Base-by-base conservation (phyloP, 2,113 vertebrate genomes). In the Eolophus roseicapilla region DNA sequence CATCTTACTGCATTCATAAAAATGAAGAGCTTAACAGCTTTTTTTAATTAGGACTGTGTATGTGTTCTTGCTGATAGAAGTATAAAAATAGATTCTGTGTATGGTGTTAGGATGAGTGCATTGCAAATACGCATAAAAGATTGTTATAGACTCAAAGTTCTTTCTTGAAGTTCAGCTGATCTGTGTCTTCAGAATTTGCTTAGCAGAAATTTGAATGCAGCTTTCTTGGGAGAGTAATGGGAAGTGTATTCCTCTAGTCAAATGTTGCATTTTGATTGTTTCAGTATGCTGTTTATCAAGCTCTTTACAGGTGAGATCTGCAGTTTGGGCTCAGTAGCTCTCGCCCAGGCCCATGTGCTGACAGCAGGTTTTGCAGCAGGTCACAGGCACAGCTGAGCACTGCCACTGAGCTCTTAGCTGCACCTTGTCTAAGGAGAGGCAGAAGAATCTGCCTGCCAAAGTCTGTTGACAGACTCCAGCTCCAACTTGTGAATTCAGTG, bases 261-360 rank as follows among this genome's bases (percentile, higher is more conserved):
- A 27, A 41, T 23, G 21, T 13, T 93, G 64, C 35, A 35, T 63
- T 94, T 67, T 59, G 31, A 23, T 67, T 43, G 39, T 9, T 88
- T 53, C 7, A 39, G 10, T 65, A 8, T 2, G 3, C 20, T 43
- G 29, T 39, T 63, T 47, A 25, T 21, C 18, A 19, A 1, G 13
- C 2, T 55, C 17, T 57, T 28, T 19, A 3, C 16, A 20, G 39
- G 27, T 15, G 28, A 90, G 23, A 46, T 46, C 20, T 80, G n/a
- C 43, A 50, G 29, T 70, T 77, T 19, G 4, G 63, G 49, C 53
- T 67, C 2, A 4, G 9, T 47, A 33, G 50, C 44, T 25, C 21
- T 33, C 0, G 8, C 39, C 19, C 29, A 6, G n/a, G 53, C 35
- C 10, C 0, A 7, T 1, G 11, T 17, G 21, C 53, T 1, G 1